phyloP scores from a whole-genome alignment of 2,888 invertebrate species.

The Orthonevra nobilis region DNA sequence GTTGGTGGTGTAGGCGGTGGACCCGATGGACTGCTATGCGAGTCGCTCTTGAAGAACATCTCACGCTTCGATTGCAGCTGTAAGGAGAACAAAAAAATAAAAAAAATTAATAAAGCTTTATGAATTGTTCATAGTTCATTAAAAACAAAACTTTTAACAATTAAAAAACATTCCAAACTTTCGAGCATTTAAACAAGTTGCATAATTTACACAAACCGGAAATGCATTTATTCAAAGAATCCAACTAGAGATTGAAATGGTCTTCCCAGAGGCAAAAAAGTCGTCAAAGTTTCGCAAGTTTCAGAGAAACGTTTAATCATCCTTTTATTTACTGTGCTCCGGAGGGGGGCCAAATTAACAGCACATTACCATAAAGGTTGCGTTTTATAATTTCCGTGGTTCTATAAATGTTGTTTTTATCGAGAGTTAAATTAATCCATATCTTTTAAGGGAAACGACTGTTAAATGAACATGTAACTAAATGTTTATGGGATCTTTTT shows the following conservation, averaged over 20 bases:
- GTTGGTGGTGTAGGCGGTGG: conserved; percentile 82
- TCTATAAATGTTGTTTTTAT: conserved; percentile 10
- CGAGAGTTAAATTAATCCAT: conserved; percentile 1
- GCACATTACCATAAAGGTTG: not conserved
- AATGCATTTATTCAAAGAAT: conserved; percentile 26
- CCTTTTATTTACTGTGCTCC: not conserved
- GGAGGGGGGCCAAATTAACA: not conserved
- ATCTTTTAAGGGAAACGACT: not conserved
- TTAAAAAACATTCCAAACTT: conserved; percentile 21
- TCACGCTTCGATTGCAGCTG: conserved; percentile 92
- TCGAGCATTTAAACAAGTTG: conserved; percentile 3
- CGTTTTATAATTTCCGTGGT: conserved; percentile 10
- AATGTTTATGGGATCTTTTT: conserved; percentile 26
- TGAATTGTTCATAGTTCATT: conserved; percentile 24
- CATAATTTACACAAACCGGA: conserved; percentile 1
- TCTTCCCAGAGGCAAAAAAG: no score
- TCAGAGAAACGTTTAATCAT: not conserved
- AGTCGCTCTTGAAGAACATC: conserved; percentile 90
- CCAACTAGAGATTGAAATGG: not conserved
- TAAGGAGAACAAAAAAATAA: conserved; percentile 24
- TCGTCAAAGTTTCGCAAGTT: no score
- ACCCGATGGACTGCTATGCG: conserved; percentile 82
- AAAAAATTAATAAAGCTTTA: conserved; percentile 3
- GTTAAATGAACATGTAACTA: not conserved
- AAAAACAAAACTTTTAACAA: not conserved